These are phyloP conservation scores for Gari tellinella DNA, from an alignment of 2,888 invertebrate species.

Conservation along the genomic window DNA sequence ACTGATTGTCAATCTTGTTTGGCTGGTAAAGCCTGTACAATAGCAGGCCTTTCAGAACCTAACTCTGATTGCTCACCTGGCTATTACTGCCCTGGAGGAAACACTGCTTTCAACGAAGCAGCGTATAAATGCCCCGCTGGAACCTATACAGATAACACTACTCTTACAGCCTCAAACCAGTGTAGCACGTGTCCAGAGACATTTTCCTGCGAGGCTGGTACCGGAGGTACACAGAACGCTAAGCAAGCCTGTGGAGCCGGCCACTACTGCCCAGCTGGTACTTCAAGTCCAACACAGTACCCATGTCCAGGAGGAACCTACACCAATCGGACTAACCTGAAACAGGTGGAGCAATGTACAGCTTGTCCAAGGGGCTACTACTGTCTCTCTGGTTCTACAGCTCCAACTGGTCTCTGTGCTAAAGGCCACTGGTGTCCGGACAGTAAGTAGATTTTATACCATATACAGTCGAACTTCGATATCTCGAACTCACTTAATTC, in stretches of 20 bases:
- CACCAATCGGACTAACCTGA: constrained; percentile 80
- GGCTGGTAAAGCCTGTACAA: constrained; percentile 79
- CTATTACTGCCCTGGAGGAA: constrained; percentile 82
- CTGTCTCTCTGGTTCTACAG: constrained; percentile 77
- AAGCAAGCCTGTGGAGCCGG: constrained; percentile 80
- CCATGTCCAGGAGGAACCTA: constrained; percentile 82
- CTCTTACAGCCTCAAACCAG: constrained; percentile 78
- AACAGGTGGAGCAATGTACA: constrained; percentile 75
- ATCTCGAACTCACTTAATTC: not conserved
- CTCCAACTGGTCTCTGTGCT: constrained; percentile 75
- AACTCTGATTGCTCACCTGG: constrained; percentile 80
- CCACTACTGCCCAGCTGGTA: constrained; percentile 80
- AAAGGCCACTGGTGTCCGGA: constrained; percentile 81
- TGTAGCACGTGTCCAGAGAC: constrained; percentile 74
- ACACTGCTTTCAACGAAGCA: constrained; percentile 75
- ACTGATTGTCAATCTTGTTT: constrained; percentile 74
- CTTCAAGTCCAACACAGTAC: constrained; percentile 71
- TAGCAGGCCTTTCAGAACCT: constrained; percentile 72
- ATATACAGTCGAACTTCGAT: not conserved
- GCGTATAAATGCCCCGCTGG: constrained; percentile 82
- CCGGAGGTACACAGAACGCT: constrained; percentile 80
- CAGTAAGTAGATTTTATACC: constrained; percentile 63
- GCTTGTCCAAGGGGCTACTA: constrained; percentile 78
- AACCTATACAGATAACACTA: constrained; percentile 78
- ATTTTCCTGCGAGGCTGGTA: constrained; percentile 77